Percentiles rank a stretch among this genome's conserved stretches.
Conservation (phyloP, 2,113 vertebrate species). For the Scolopax mira region DNA sequence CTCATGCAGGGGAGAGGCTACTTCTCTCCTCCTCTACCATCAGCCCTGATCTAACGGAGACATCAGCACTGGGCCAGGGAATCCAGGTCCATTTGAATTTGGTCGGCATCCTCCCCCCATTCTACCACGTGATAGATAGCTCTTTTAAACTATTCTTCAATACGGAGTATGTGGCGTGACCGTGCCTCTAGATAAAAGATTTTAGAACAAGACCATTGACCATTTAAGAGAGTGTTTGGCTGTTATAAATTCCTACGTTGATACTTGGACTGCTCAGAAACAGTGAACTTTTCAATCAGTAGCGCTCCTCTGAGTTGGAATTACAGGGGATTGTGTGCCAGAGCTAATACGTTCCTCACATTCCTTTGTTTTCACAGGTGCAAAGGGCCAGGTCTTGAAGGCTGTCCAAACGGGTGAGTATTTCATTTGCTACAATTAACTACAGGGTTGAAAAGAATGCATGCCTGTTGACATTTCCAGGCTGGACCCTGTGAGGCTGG, state of each 20-base stretch:
- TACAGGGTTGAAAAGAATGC: background rate
- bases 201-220: background rate
- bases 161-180: background rate
- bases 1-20: background rate
- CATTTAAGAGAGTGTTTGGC: background rate
- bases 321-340: background rate
- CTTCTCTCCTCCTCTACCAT: background rate
- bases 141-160: background rate
- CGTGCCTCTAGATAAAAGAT: background rate
- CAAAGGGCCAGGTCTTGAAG: constrained; percentile 73
- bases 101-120: background rate
- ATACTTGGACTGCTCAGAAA: background rate
- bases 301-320: background rate
- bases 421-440: background rate
- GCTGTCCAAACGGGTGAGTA: constrained; percentile 70
- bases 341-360: background rate
- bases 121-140: background rate
- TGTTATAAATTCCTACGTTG: background rate
- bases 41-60: background rate
- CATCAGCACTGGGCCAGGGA: background rate
- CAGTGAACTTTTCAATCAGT: background rate
- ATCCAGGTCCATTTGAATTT: background rate
- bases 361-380: constrained; percentile 69
- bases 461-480: background rate
- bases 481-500: background rate